phyloP scores from a whole-genome alignment of 2,888 invertebrate species.

The Cabera pusaria region DNA sequence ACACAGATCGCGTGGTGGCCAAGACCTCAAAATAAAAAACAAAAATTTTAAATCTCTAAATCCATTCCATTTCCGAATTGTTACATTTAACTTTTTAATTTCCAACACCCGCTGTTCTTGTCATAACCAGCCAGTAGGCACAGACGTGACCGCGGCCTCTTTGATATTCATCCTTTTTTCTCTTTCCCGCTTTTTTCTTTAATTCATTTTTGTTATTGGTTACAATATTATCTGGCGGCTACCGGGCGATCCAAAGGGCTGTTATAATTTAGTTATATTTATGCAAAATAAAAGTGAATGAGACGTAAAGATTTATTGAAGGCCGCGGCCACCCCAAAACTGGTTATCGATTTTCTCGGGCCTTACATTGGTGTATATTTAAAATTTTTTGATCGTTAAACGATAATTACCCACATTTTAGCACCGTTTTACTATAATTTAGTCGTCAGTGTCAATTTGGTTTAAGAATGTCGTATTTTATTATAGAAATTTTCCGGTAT shows the following conservation, averaged over 20 bases:
- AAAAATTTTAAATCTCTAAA: constrained; percentile 34
- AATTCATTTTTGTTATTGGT: constrained; percentile 77
- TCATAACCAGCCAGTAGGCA: constrained; percentile 70
- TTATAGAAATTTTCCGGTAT: constrained; percentile 8
- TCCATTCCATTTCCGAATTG: constrained; percentile 53
- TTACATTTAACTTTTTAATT: constrained; percentile 63
- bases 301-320: constrained; percentile 68
- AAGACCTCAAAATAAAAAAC: too few relatives aligned
- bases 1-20: too few relatives aligned
- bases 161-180: constrained; percentile 70
- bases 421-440: constrained; percentile 16
- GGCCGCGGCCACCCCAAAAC: constrained; percentile 39
- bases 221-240: constrained; percentile 79
- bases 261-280: constrained; percentile 80
- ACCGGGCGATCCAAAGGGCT: constrained; percentile 73
- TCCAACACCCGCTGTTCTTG: constrained; percentile 70
- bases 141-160: constrained; percentile 77
- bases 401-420: constrained; percentile 15
- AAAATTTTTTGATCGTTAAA: constrained; percentile 19
- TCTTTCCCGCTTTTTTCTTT: constrained; percentile 62
- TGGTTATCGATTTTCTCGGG: too few relatives aligned
- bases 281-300: constrained; percentile 79
- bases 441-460: constrained; percentile 19
- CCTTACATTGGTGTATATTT: constrained; percentile 6
- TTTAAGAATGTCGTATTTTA: constrained; percentile 1